phyloP scores from a whole-genome alignment of 2,888 invertebrate genomes.

The Lasioglossum figueresi region DNA sequence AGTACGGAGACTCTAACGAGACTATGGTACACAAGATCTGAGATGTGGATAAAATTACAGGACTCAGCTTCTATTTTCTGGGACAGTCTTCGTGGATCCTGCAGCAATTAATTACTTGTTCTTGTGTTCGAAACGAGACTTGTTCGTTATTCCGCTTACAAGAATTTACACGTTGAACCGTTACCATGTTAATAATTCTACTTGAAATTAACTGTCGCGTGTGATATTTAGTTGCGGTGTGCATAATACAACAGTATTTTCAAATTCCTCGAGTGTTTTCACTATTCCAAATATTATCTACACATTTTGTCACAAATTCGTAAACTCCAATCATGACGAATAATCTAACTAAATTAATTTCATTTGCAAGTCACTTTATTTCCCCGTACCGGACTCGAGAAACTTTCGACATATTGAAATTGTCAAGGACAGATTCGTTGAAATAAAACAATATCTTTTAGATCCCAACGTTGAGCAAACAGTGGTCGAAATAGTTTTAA shows the following conservation, averaged over 20 bases:
- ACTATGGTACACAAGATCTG: background rate
- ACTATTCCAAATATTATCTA: too few relatives aligned
- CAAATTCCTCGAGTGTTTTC: too few relatives aligned
- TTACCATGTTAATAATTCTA: background rate
- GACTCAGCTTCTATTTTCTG: background rate
- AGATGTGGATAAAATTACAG: slow-evolving; percentile 5
- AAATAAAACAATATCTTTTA: background rate
- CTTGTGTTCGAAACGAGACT: background rate
- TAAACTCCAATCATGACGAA: background rate
- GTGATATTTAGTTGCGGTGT: background rate
- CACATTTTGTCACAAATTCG: too few relatives aligned
- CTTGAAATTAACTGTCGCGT: background rate
- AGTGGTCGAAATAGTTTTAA: background rate
- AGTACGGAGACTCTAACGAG: background rate
- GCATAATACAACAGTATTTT: too few relatives aligned
- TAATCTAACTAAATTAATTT: background rate
- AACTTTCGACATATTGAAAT: background rate
- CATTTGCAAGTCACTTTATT: background rate
- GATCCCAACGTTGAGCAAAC: background rate
- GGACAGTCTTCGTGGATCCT: background rate
- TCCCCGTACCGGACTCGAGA: background rate
- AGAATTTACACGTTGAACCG: background rate
- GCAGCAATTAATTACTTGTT: background rate
- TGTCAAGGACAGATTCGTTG: background rate
- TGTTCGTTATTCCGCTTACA: background rate